Percentiles rank a stretch among this genome's conserved stretches.
Conservation (phyloP, 2,888 invertebrate species). For the Melinopterus prodromus region DNA sequence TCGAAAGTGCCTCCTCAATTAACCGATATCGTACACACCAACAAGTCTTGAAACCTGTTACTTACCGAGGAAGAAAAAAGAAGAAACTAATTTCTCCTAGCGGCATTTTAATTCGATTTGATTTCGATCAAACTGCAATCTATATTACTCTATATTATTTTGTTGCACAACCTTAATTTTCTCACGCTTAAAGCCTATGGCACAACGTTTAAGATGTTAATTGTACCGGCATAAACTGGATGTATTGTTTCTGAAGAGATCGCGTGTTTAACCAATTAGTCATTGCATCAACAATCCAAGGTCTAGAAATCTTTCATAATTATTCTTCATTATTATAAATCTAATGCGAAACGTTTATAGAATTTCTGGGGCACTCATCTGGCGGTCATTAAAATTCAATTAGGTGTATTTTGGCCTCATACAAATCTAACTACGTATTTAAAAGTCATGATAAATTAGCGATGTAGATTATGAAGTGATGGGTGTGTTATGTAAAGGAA, state of each 20-base stretch:
- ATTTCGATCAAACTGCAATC: not conserved
- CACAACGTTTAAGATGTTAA: not conserved
- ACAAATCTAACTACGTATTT: not conserved
- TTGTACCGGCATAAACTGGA: not conserved
- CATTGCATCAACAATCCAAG: not conserved
- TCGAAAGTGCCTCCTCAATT: not conserved
- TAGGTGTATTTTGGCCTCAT: not conserved
- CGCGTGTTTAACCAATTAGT: not conserved
- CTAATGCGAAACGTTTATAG: not conserved
- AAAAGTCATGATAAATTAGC: not conserved
- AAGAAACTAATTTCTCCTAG: slow-evolving; percentile 23
- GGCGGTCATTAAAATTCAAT: not conserved
- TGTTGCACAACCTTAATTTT: not conserved
- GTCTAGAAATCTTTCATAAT: not conserved
- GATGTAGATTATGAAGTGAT: not conserved
- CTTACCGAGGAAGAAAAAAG: not conserved
- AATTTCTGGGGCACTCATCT: not conserved
- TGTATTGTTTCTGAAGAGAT: not conserved
- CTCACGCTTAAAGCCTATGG: not conserved
- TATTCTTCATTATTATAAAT: not conserved
- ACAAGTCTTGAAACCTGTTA: not conserved
- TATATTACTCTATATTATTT: not conserved
- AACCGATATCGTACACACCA: not conserved
- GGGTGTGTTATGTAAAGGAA: slow-evolving; percentile 4
- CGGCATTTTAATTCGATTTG: not conserved